These are phyloP conservation scores for Furnarius figulus DNA, from an alignment of 2,113 vertebrate genomes.

Conservation along the genomic window DNA sequence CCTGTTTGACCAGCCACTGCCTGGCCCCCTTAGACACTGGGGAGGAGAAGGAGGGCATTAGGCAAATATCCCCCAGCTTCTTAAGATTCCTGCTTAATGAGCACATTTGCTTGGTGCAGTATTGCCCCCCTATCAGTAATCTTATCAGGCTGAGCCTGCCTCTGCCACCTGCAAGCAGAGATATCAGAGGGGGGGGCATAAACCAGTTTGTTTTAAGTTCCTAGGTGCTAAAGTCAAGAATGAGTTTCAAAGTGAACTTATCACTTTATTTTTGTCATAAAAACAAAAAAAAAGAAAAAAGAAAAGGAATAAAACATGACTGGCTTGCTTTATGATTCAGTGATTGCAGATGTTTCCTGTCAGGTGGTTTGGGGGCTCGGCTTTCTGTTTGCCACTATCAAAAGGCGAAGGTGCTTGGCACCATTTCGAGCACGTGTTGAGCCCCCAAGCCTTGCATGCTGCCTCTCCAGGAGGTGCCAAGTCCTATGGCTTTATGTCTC, in stretches of 20 bases:
- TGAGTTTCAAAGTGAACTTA: conserved; percentile 68
- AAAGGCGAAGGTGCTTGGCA: background rate
- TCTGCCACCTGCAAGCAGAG: conserved; percentile 67
- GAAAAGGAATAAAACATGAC: background rate
- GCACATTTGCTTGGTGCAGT: background rate
- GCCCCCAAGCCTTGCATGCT: background rate
- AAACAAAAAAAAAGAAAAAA: background rate
- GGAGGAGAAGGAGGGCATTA: conserved; percentile 27
- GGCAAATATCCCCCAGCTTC: conserved; percentile 38
- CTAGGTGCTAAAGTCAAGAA: conserved; percentile 34
- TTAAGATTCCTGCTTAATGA: conserved; percentile 68
- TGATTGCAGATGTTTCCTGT: conserved; percentile 69
- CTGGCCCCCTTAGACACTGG: background rate
- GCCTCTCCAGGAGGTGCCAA: background rate
- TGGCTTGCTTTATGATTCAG: conserved; percentile 51
- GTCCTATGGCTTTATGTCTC: background rate
- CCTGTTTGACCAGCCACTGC: fast-evolving
- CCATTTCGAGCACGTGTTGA: background rate
- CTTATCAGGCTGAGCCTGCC: conserved; percentile 66
- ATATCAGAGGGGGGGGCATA: background rate
- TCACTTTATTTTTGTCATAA: conserved; percentile 54
- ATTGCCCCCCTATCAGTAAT: conserved; percentile 22
- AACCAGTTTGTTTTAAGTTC: conserved; percentile 61
- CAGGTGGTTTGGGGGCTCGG: background rate
- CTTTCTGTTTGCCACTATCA: conserved; percentile 1